Conservation (phyloP, 2,888 invertebrate genomes). For the Leptopilina myrica region DNA sequence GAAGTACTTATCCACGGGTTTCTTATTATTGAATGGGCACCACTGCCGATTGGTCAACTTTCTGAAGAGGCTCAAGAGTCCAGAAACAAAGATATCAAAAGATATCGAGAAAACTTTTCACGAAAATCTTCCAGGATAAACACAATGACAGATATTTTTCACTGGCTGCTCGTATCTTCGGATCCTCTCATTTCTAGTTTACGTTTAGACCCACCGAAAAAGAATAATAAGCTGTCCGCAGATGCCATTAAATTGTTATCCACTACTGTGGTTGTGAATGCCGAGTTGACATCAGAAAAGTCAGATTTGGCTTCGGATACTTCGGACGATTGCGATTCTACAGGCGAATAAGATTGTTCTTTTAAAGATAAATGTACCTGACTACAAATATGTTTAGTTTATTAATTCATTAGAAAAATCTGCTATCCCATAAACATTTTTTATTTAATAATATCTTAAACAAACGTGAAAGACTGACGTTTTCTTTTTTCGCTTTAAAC, state of each 20-base stretch:
- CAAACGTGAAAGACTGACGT: background rate
- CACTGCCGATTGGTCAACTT: background rate
- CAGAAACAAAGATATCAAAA: background rate
- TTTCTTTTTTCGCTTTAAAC: background rate
- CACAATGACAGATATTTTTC: slow-evolving; percentile 40
- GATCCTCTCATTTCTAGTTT: too few species aligned
- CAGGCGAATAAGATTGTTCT: background rate
- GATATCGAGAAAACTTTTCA: background rate
- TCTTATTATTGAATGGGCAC: slow-evolving; percentile 1
- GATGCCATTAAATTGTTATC: slow-evolving; percentile 14
- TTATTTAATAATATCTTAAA: background rate
- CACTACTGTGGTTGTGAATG: background rate
- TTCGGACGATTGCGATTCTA: background rate
- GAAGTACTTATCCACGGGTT: background rate
- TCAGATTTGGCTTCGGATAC: background rate
- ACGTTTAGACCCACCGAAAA: too few species aligned
- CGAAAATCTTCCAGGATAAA: slow-evolving; percentile 6
- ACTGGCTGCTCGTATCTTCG: too few species aligned
- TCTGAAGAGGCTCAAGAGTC: too few species aligned
- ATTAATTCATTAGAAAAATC: background rate
- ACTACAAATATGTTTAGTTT: background rate
- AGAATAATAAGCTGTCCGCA: too few species aligned
- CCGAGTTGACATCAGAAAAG: background rate
- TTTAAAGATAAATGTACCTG: background rate
- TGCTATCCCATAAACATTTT: background rate